Conservation (phyloP, 2,113 vertebrate species). For the Cathartes aura region DNA sequence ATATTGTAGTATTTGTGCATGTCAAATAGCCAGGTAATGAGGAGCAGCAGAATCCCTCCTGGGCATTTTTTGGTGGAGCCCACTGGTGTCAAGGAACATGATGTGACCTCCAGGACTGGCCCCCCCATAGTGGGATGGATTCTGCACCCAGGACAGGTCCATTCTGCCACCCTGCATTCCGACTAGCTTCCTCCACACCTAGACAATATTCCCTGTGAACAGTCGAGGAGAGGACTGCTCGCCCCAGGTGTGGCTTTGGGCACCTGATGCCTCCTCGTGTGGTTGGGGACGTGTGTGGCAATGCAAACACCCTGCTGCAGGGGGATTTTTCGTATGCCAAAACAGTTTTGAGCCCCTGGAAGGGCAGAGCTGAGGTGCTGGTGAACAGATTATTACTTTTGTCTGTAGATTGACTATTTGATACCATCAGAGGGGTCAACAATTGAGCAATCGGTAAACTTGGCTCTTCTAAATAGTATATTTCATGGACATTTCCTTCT, state of each 20-base stretch:
- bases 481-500: background rate
- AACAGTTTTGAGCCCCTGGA: background rate
- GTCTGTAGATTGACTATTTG: background rate
- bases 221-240: background rate
- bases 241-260: background rate
- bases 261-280: background rate
- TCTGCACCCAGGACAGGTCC: background rate
- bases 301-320: background rate
- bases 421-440: background rate
- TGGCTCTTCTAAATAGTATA: background rate
- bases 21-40: background rate
- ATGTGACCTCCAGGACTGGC: background rate
- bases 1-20: background rate
- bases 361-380: background rate
- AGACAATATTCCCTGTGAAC: background rate
- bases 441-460: background rate
- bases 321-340: background rate
- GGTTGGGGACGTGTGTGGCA: background rate
- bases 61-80: background rate
- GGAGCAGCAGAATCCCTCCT: background rate
- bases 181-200: background rate
- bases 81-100: background rate
- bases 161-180: background rate
- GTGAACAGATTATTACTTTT: background rate
- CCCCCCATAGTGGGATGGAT: background rate